A percentile compares a stretch with the other conserved stretches of the same genome.
Conservation (phyloP, 2,888 invertebrate species). For the Diabrotica balteata region DNA sequence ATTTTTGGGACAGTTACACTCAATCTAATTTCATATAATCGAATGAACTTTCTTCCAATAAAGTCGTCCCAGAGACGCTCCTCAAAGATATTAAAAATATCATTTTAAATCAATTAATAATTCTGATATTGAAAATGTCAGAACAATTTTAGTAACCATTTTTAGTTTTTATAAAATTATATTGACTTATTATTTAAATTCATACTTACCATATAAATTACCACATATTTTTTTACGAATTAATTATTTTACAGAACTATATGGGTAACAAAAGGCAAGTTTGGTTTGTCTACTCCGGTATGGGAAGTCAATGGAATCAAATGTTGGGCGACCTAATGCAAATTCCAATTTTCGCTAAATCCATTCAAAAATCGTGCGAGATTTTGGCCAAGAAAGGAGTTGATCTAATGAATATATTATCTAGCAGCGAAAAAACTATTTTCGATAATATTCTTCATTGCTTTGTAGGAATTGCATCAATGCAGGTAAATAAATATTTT, state of each 20-base stretch:
- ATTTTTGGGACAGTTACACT: background rate
- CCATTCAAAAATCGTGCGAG: slow-evolving; percentile 67
- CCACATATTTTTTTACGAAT: background rate
- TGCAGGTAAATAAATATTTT: slow-evolving; percentile 58
- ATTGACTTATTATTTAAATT: too few species aligned
- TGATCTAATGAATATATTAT: slow-evolving; percentile 69
- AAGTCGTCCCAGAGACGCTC: too few species aligned
- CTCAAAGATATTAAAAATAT: too few species aligned
- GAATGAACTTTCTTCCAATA: too few species aligned
- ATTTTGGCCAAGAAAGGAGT: slow-evolving; percentile 68
- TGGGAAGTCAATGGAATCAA: slow-evolving; percentile 78
- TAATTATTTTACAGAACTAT: slow-evolving; percentile 48
- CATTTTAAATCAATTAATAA: background rate
- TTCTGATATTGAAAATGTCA: background rate
- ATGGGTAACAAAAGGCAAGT: slow-evolving; percentile 61
- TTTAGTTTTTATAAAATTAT: too few species aligned
- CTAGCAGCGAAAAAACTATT: slow-evolving; percentile 63
- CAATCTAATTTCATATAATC: too few species aligned
- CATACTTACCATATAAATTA: too few species aligned
- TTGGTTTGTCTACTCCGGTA: slow-evolving; percentile 78
- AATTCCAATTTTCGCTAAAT: slow-evolving; percentile 70
- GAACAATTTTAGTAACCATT: too few species aligned
- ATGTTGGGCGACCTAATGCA: slow-evolving; percentile 73
- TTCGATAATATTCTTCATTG: slow-evolving; percentile 73
- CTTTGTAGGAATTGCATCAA: slow-evolving; percentile 78